These are phyloP conservation scores for Ariopsis seemanni DNA, from an alignment of 2,113 vertebrate species.

Conservation along the genomic window DNA sequence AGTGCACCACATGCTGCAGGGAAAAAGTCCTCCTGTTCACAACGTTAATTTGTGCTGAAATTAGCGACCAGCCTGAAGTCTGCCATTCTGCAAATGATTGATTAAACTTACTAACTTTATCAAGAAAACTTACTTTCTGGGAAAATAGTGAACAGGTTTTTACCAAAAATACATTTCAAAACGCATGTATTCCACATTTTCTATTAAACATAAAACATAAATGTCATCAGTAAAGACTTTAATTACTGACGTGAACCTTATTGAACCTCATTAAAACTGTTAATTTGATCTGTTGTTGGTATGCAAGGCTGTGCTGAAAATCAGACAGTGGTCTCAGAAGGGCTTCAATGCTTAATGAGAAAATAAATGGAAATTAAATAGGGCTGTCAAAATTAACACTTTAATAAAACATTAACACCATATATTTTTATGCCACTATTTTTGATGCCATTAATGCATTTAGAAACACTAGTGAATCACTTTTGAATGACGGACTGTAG, in stretches of 20 bases:
- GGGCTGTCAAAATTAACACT: slow-evolving; percentile 21
- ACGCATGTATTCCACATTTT: background rate
- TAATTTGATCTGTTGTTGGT: slow-evolving; percentile 39
- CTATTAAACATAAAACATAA: slow-evolving; percentile 23
- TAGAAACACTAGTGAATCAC: background rate
- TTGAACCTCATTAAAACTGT: slow-evolving; percentile 44
- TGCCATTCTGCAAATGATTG: slow-evolving; percentile 57
- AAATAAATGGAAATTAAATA: slow-evolving; percentile 35
- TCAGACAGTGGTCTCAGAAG: slow-evolving; percentile 33
- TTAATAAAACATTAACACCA: slow-evolving; percentile 2
- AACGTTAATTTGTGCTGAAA: slow-evolving; percentile 70
- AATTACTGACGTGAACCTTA: slow-evolving; percentile 26
- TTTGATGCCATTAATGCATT: background rate
- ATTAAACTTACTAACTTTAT: slow-evolving; percentile 51
- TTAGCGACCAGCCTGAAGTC: slow-evolving; percentile 61
- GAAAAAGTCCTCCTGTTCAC: slow-evolving; percentile 71
- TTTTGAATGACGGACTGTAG: background rate
- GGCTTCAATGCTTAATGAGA: slow-evolving; percentile 24
- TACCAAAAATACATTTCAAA: background rate
- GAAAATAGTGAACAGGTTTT: background rate
- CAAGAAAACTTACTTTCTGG: slow-evolving; percentile 37
- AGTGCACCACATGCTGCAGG: slow-evolving; percentile 72
- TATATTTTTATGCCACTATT: slow-evolving; percentile 11
- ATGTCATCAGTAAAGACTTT: slow-evolving; percentile 30
- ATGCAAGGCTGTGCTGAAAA: slow-evolving; percentile 22